Evolutionary conservation across 2,113 vertebrate species (phyloP).

Genomic region (Coregonus clupeaformis): DNA sequence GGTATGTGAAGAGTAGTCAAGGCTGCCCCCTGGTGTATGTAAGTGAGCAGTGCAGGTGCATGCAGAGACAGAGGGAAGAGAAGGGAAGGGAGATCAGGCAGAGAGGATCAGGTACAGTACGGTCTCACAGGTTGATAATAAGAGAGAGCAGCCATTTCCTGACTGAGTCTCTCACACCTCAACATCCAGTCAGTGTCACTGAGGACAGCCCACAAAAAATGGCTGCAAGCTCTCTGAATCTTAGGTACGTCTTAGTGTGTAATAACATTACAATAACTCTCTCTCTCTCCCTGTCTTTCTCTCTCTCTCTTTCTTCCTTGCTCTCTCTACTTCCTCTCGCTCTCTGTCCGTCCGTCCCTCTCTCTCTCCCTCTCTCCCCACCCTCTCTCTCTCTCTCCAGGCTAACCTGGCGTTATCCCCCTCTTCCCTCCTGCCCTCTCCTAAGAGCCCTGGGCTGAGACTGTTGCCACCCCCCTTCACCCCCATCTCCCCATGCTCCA

Average conservation of each 20-base stretch:
- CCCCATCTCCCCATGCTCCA: neutral
- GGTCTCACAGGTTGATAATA: neutral
- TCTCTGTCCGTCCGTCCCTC: neutral
- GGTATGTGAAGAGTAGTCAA: neutral
- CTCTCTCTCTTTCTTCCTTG: neutral
- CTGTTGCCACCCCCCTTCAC: neutral
- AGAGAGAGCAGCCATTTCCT: neutral
- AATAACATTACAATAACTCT: neutral
- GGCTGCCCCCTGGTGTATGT: neutral
- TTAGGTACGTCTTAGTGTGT: neutral
- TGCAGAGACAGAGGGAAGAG: neutral
- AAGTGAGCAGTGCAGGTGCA: neutral
- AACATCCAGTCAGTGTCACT: neutral
- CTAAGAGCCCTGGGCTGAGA: constrained; percentile 10
- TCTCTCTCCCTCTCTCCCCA: neutral
- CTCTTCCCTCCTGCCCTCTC: neutral
- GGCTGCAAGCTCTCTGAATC: neutral
- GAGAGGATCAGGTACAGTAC: neutral
- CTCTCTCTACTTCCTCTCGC: neutral
- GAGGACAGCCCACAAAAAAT: neutral
- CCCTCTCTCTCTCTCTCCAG: neutral
- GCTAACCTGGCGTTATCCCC: neutral
- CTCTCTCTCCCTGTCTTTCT: neutral
- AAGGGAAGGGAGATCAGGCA: neutral
- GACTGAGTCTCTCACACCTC: neutral